A percentile compares a stretch with the other conserved stretches of the same genome.
Evolutionary conservation across 2,113 vertebrate species (phyloP).

Genomic region (Rhipidura dahli): DNA sequence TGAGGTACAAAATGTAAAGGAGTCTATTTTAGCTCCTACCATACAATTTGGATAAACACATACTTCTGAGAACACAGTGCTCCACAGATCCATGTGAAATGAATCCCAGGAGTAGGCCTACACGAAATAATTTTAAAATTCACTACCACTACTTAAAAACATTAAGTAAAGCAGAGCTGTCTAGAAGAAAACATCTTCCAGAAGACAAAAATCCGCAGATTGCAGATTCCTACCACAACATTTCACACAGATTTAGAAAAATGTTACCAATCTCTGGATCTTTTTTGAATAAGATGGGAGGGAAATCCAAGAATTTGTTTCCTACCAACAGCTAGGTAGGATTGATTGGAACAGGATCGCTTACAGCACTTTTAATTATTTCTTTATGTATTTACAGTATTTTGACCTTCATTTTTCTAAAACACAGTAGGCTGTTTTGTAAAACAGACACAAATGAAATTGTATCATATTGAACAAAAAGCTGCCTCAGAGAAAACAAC

Average conservation of each 20-base stretch:
- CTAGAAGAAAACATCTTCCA: background rate
- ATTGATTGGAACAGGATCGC: background rate
- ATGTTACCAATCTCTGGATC: background rate
- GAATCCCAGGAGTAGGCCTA: background rate
- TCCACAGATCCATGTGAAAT: background rate
- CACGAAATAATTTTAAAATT: background rate
- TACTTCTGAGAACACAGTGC: background rate
- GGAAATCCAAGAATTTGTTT: background rate
- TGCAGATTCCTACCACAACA: background rate
- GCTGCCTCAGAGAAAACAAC: background rate
- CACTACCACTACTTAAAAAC: background rate
- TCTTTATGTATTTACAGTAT: background rate
- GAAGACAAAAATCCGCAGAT: background rate
- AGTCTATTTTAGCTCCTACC: background rate
- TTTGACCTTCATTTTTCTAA: background rate
- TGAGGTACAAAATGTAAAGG: background rate
- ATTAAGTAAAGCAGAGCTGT: background rate
- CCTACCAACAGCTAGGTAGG: background rate
- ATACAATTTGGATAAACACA: background rate
- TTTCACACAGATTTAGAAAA: background rate
- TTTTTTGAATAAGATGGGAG: background rate
- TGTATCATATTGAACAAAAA: background rate
- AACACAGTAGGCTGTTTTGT: background rate
- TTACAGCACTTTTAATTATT: background rate
- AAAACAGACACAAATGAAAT: background rate